Conservation (phyloP, 2,797 vertebrate genomes). For the Parauchenoglanis ngamensis region DNA sequence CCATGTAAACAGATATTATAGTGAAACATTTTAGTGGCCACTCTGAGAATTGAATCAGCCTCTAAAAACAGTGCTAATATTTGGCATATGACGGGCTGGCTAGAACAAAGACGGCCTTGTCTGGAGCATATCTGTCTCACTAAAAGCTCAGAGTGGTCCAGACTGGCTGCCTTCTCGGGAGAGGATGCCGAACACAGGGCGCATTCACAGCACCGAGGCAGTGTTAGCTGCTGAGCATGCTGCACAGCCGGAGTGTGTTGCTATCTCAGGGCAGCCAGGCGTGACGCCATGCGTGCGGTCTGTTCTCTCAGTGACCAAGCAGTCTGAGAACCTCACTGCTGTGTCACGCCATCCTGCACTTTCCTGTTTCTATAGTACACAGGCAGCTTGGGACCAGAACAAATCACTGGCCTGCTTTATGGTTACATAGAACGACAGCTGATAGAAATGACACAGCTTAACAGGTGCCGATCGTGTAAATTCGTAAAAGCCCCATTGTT, state of each 20-base stretch:
- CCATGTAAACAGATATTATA: neutral
- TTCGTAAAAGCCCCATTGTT: neutral
- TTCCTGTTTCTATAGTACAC: conserved; percentile 2
- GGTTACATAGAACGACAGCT: conserved; percentile 48
- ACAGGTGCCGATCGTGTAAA: conserved; percentile 14
- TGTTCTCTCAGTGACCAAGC: conserved; percentile 20
- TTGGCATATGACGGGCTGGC: conserved; percentile 27
- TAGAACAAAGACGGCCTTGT: conserved; percentile 49
- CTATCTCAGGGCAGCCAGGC: conserved; percentile 35
- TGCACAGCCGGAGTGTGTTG: conserved; percentile 39
- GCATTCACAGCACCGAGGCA: conserved; percentile 39
- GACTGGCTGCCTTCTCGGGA: conserved; percentile 32
- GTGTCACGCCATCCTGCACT: conserved; percentile 1
- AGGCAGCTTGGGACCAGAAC: conserved; percentile 37
- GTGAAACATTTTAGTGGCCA: conserved; percentile 24
- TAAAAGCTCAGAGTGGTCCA: conserved; percentile 43
- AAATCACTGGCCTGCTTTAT: conserved; percentile 45
- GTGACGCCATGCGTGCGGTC: conserved; percentile 38
- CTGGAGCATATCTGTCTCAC: conserved; percentile 36
- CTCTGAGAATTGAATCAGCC: neutral
- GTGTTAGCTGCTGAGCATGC: conserved; percentile 47
- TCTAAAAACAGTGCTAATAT: conserved; percentile 33
- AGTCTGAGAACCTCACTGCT: conserved; percentile 15
- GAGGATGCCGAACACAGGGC: conserved; percentile 42
- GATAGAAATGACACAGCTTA: conserved; percentile 50